Evolutionary conservation across 2,113 vertebrate genomes (phyloP), one percentile per base, ranked within the genome.

Genomic region (Hoplias malabaricus): DNA sequence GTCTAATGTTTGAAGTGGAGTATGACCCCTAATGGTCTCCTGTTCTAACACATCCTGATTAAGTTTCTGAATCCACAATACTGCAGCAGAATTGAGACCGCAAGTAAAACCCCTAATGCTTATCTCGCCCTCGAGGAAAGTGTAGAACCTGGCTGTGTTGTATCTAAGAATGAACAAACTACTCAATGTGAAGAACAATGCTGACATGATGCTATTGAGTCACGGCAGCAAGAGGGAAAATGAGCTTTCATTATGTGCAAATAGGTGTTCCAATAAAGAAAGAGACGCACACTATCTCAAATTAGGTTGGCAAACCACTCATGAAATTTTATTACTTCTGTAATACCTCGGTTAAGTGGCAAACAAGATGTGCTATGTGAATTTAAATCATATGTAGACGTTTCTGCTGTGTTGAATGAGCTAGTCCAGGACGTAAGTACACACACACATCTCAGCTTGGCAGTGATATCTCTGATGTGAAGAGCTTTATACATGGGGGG

Each of bases 241-340:
- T 29, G 36, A 59, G 50, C 1, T 3, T 23, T 42, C 50, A 53
- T 34, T 76, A 68, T 34, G 19, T 59, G 56, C 59, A 63, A 48
- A 66, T 75, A 23, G 25, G 29, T 75, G 31, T 75, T 62, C 61
- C 62, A 75, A 75, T 66, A 54, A 53, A 54, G 43, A 53, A 66
- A 50, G 66, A 48, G 73, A n/a, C 29, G 43, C 33, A 16, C 57
- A 62, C 57, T 11, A 36, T 63, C 19, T 63, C 31, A 36, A 36
- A 36, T 63, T 63, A 63, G n/a, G 16, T 21, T 21, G 59, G 16
- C 2, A 8, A 63, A 63, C 59, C 33, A 36, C 33, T 36, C 59
- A n/a, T 63, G 33, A 63, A 63, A 63, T 63, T 33, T 36, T 34
- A 34, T 63, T 36, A 63, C 59, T n/a, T n/a, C 59, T 63, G 9